Base-by-base conservation (phyloP, 2,888 invertebrate species). In the Dryobota labecula region DNA sequence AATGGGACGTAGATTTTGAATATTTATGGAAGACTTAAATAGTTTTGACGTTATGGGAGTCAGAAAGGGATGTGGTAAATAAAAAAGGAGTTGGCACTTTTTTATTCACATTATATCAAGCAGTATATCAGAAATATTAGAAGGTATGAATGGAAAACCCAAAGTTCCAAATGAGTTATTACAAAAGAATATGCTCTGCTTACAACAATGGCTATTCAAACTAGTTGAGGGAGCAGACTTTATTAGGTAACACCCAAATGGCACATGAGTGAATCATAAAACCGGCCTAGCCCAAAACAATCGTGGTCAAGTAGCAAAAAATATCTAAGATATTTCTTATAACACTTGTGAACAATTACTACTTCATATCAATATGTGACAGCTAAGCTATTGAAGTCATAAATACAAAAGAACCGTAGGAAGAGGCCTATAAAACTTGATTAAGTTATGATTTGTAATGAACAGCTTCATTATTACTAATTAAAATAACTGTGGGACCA, bases 1-100 rank as follows among this genome's bases (percentile, higher is more conserved):
- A 78, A 82, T 80, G 68, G 74, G 58, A 72, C 75, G 71, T 79
- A 76, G 70, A 73, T 75, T 75, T 64, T 65, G 72, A 70, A 71
- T 73, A 81, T 80, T 86, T 85, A 83, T 84, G 33, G 57, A 36
- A 2, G n/a, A 60, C 20, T 56, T 27, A 54, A 64, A 43, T 65
- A 68, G 18, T 62, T 61, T n/a, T 70, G 64, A 74, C 51, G 51
- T 64, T 72, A 63, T 63, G 65, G 70, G 60, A 67, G 51, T 24
- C 58, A 13, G 56, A 57, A 70, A 51, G 30, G 53, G 53, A 54
- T 70, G 53, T 61, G 45, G 38, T 51, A 30, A 64, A 61, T 68
- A 58, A 70, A 74, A 81, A 57, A 79, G 20, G 8, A 78, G 57
- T 69, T 82, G 54, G 68, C 78, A 78, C 73, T 68, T 82, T 82